Percentiles rank a stretch among this genome's conserved stretches.
Conservation (phyloP, 1,140 invertebrate species). For the Pseudobourletiella spinata region DNA sequence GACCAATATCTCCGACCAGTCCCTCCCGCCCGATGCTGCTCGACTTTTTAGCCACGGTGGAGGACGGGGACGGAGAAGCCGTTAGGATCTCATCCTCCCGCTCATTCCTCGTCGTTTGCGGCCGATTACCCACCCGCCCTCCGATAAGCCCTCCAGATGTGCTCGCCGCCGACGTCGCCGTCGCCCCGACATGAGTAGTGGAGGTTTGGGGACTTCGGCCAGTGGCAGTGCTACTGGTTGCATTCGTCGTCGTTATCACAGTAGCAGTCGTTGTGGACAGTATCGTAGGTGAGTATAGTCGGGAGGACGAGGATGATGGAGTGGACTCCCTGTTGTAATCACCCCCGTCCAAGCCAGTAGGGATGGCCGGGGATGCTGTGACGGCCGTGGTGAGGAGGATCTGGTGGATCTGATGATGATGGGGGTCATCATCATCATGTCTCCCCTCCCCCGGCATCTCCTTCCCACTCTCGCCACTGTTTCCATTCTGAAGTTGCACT, state of each 20-base stretch:
- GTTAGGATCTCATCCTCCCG: background rate
- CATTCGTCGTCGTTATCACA: too few species aligned
- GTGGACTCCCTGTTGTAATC: too few species aligned
- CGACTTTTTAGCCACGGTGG: background rate
- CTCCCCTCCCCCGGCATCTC: background rate
- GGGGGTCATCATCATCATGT: background rate
- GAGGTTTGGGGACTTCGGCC: background rate
- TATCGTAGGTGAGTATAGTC: too few species aligned
- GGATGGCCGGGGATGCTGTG: background rate
- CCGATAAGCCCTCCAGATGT: background rate
- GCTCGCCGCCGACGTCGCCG: background rate
- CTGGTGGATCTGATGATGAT: background rate
- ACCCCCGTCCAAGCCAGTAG: too few species aligned
- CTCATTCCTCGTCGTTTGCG: background rate
- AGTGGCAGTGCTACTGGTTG: too few species aligned
- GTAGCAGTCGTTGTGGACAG: too few species aligned
- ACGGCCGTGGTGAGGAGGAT: background rate
- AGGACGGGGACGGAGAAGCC: background rate
- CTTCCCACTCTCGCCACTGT: background rate
- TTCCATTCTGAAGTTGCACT: slow-evolving; percentile 1
- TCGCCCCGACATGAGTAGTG: background rate
- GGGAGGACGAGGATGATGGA: too few species aligned
- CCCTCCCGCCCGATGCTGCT: background rate
- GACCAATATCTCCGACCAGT: background rate
- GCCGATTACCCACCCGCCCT: background rate